Evolutionary conservation across 1,140 invertebrate genomes (phyloP).

Genomic region (Bombus consobrinus): DNA sequence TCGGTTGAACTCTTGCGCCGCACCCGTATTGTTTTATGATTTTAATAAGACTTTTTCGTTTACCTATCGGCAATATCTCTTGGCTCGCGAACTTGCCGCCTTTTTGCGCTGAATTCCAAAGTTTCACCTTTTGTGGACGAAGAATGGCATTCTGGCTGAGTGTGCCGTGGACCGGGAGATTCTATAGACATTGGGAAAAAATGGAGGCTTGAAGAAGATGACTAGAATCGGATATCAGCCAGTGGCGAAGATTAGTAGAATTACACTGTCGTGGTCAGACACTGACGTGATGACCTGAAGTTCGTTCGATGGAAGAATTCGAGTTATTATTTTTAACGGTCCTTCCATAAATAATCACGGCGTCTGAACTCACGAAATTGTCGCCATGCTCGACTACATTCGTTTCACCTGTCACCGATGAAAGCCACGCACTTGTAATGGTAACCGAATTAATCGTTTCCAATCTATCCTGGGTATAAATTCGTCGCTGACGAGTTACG

Average conservation of each 20-base stretch:
- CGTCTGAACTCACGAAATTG: not conserved
- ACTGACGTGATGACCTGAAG: too few relatives aligned
- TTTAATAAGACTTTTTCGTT: slow-evolving; percentile 75
- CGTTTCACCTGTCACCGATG: slow-evolving; percentile 1
- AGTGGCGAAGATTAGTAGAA: too few relatives aligned
- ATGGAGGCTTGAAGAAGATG: not conserved
- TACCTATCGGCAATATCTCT: slow-evolving; percentile 66
- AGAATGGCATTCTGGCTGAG: not conserved
- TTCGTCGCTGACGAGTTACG: slow-evolving; percentile 25
- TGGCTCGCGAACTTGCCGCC: not conserved
- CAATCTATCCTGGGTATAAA: slow-evolving; percentile 39
- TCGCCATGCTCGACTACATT: slow-evolving; percentile 25
- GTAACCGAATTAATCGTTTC: slow-evolving; percentile 50
- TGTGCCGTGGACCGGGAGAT: not conserved
- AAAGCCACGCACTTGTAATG: slow-evolving; percentile 25
- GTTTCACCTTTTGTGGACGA: not conserved
- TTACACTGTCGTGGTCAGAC: too few relatives aligned
- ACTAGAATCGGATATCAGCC: not conserved
- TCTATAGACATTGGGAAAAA: not conserved
- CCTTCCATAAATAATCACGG: not conserved
- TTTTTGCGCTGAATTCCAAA: slow-evolving; percentile 22
- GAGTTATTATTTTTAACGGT: not conserved
- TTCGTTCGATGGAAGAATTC: too few relatives aligned
- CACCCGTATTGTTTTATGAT: slow-evolving; percentile 65
- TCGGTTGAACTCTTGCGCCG: slow-evolving; percentile 29